Evolutionary conservation across 2,888 invertebrate genomes (phyloP), one percentile per base, ranked within the genome.

Genomic region (Heteromyza rotundicornis): DNA sequence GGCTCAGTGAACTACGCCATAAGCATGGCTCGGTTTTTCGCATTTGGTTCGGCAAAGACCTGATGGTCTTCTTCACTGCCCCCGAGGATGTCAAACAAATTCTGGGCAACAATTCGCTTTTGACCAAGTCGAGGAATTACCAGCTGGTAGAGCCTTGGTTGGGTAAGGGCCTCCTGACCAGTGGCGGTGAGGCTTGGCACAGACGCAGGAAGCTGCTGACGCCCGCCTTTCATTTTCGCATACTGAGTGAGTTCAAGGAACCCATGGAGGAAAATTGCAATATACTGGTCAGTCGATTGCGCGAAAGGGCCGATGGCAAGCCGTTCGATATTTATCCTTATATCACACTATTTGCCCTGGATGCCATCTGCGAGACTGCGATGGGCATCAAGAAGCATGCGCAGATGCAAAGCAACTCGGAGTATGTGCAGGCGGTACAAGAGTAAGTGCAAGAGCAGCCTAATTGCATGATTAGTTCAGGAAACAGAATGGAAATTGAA

Each of bases 381-480:
- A 95, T 95, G 94, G 95, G 94, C 1, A 87, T 89, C 27, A 86
- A 87, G 60, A 85, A 92, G 3, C 85, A 91, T 74, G 91, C 92
- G 0, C 93, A 94, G 77, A 82, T 84, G 56, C 83, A 90, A 71
- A 84, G 85, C 23, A 86, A 89, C 57, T 89, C 90, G 0, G 86
- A 88, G 69, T 94, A 93, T 77, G 90, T 92, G 0, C 84, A 85
- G 68, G 88, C 90, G 5, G 89, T 93, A 17, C 87, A 89, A 77
- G 84, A 84, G 91, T 91, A 83, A 86, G 88, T 85, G 64, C 0
- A 3, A 35, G 47, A 1, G n/a, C 16, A 40, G 40, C 16, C 8
- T n/a, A 14, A n/a, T 47, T 2, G 17, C 47, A 19, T 47, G 17
- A n/a, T 7, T 40, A 40, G 14, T 40, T 10, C 40, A 40, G 32